phyloP scores from a whole-genome alignment of 37 sponge, comb jelly and placozoan species.

The Aplysina aerophoba region DNA sequence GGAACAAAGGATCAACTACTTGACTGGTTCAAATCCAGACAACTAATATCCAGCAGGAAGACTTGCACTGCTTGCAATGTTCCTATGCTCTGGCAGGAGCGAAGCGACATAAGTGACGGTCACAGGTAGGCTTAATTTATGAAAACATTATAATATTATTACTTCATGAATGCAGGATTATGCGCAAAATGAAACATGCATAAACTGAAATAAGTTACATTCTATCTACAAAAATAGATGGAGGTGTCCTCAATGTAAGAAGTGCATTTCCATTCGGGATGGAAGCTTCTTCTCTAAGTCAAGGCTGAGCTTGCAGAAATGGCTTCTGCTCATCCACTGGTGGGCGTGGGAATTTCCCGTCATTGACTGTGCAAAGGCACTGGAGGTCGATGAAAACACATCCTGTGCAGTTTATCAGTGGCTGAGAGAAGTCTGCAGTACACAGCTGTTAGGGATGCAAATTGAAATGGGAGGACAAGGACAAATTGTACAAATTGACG shows the following conservation, averaged over 20 bases:
- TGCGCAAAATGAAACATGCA: too few relatives aligned
- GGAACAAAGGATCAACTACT: too few relatives aligned
- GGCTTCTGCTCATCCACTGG: conserved; percentile 33
- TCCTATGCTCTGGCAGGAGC: too few relatives aligned
- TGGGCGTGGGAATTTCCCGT: conserved; percentile 44
- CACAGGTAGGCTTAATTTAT: too few relatives aligned
- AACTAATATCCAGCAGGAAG: too few relatives aligned
- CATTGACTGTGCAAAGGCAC: conserved; percentile 20
- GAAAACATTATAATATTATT: too few relatives aligned
- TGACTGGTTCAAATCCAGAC: too few relatives aligned
- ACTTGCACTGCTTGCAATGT: too few relatives aligned
- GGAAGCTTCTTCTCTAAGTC: conserved; percentile 57
- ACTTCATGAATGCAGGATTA: too few relatives aligned
- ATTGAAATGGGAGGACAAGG: conserved; percentile 49
- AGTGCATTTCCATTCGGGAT: background rate
- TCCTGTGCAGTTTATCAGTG: conserved; percentile 52
- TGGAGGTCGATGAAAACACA: conserved; percentile 16
- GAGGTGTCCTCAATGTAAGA: background rate
- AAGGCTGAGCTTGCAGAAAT: conserved; percentile 47
- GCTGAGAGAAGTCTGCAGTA: conserved; percentile 55
- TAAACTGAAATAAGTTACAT: too few relatives aligned
- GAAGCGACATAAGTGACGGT: too few relatives aligned
- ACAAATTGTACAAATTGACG: conserved; percentile 54
- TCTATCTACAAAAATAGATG: background rate
- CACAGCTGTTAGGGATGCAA: conserved; percentile 34